These are phyloP conservation scores for Drosophila chauvacae DNA, from an alignment of 1,140 invertebrate genomes.

Conservation along the genomic window DNA sequence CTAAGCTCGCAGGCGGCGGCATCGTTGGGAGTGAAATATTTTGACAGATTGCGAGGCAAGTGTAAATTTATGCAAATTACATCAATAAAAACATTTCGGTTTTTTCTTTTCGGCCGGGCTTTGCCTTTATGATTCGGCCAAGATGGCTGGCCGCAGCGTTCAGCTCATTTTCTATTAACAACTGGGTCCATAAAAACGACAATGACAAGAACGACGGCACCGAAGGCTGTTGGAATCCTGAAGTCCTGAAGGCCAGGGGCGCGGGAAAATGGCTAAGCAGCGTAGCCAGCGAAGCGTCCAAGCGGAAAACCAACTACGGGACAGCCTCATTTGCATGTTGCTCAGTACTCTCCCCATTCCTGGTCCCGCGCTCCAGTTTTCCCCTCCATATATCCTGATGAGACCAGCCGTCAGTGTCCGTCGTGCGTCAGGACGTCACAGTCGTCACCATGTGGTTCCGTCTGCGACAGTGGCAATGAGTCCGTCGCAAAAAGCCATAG, in stretches of 20 bases:
- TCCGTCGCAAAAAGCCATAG: conserved; percentile 1
- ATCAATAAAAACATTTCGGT: conserved; percentile 81
- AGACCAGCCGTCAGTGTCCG: conserved; percentile 62
- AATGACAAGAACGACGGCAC: conserved; percentile 37
- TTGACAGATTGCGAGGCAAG: conserved; percentile 78
- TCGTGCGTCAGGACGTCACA: conserved; percentile 73
- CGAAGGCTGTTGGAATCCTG: conserved; percentile 16
- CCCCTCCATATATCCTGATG: conserved; percentile 43
- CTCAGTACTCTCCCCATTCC: conserved; percentile 7
- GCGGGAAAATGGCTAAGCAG: conserved; percentile 42
- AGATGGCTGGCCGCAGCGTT: conserved; percentile 66
- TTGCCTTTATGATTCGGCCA: conserved; percentile 75
- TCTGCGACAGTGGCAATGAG: conserved; percentile 74
- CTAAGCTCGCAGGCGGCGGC: conserved; percentile 10
- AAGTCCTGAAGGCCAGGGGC: conserved; percentile 11
- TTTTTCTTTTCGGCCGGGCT: conserved; percentile 31
- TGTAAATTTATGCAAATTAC: conserved; percentile 83
- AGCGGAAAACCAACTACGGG: conserved; percentile 81
- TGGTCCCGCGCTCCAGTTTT: conserved; percentile 1
- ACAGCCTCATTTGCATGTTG: conserved; percentile 78
- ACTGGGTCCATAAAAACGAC: conserved; percentile 78
- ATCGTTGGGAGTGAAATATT: conserved; percentile 50
- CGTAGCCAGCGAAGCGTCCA: conserved; percentile 78
- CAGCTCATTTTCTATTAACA: conserved; percentile 83
- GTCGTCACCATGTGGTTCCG: conserved; percentile 79